Evolutionary conservation across 2,113 vertebrate species (phyloP).

Genomic region (Puffinus mauretanicus): DNA sequence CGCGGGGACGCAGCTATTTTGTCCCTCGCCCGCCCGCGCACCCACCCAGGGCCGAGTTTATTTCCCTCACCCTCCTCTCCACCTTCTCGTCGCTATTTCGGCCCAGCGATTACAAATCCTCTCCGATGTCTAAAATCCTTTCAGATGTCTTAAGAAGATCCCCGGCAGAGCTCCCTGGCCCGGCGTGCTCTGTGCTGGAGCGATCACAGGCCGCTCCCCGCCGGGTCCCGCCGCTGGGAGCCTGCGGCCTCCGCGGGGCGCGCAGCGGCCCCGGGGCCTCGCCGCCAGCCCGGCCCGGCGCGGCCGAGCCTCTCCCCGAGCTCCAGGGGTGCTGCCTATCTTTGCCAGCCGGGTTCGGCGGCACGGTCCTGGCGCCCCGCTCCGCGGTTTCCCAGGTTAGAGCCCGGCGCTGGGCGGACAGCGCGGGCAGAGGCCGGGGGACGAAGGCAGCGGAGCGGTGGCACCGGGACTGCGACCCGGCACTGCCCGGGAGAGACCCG

Average conservation of each 20-base stretch:
- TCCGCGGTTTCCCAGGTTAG: accelerated
- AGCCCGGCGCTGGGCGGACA: not conserved
- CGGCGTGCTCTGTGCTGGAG: not conserved
- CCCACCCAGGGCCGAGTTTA: not conserved
- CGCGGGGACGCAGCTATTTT: not conserved
- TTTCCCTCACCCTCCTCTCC: not conserved
- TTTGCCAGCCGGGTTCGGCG: not conserved
- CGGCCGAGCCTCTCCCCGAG: not conserved
- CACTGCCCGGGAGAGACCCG: not conserved
- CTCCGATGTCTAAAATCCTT: not conserved
- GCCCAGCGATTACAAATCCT: not conserved
- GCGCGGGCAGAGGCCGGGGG: not conserved
- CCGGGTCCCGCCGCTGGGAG: not conserved
- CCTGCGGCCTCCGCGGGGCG: not conserved
- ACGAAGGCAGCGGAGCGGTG: not conserved
- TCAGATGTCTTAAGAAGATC: not conserved
- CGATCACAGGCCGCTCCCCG: not conserved
- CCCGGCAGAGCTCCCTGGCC: too few species aligned
- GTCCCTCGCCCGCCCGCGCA: not conserved
- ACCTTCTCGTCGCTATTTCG: not conserved
- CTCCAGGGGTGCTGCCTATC: not conserved
- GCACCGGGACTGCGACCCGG: not conserved
- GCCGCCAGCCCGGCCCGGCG: too few species aligned
- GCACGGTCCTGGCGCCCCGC: not conserved
- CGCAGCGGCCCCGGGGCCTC: too few species aligned